Evolutionary conservation across 35 echinoderm and acorn worm species (phyloP).

Genomic region (Amphiura filiformis): DNA sequence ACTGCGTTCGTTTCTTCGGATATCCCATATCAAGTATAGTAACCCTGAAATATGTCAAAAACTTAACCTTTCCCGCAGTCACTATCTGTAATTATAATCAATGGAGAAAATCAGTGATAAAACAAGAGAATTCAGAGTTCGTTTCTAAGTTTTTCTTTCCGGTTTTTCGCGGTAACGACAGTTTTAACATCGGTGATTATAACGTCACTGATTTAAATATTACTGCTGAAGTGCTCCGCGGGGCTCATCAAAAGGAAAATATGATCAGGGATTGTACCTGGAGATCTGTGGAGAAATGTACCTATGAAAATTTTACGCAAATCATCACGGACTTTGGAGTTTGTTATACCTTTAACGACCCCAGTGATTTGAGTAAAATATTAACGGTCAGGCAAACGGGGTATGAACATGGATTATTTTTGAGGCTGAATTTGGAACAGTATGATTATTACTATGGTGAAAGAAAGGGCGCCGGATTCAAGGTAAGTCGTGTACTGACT

Average conservation of each 20-base stretch:
- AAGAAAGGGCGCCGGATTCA: slow-evolving; percentile 61
- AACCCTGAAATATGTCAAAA: slow-evolving; percentile 14
- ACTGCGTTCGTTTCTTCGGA: background rate
- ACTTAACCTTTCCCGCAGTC: slow-evolving; percentile 39
- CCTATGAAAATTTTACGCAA: slow-evolving; percentile 60
- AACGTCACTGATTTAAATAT: background rate
- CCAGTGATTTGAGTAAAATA: background rate
- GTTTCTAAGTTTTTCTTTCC: background rate
- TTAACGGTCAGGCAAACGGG: slow-evolving; percentile 45
- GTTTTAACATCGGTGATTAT: background rate
- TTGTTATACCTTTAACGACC: slow-evolving; percentile 75
- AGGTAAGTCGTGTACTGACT: too few relatives aligned
- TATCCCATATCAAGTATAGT: slow-evolving; percentile 31
- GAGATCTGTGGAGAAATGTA: slow-evolving; percentile 31
- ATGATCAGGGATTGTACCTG: slow-evolving; percentile 38
- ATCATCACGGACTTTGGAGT: slow-evolving; percentile 60
- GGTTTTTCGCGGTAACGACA: background rate
- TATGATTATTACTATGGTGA: slow-evolving; percentile 52
- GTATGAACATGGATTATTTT: slow-evolving; percentile 47
- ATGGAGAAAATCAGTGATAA: slow-evolving; percentile 22
- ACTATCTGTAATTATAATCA: slow-evolving; percentile 60
- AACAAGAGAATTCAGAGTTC: background rate
- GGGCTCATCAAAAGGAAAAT: slow-evolving; percentile 9
- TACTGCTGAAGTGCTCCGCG: background rate
- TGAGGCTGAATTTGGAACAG: slow-evolving; percentile 64